Conservation (phyloP, 2,797 vertebrate species). For the Periophthalmus magnuspinnatus region DNA sequence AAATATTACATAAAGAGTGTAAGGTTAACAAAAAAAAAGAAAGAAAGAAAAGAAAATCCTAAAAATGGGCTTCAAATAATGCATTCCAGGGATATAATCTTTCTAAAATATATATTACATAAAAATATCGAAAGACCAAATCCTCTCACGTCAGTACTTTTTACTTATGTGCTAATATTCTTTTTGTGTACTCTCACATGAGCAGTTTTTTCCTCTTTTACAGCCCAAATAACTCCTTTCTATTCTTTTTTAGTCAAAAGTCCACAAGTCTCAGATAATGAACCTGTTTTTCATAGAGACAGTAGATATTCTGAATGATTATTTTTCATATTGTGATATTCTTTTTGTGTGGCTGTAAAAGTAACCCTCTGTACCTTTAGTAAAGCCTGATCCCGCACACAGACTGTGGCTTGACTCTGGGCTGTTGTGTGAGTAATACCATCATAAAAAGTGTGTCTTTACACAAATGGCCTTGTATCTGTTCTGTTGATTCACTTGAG, state of each 20-base stretch:
- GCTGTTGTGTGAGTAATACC: slow-evolving; percentile 19
- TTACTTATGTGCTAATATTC: background rate
- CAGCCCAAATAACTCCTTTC: background rate
- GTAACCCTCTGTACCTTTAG: slow-evolving; percentile 39
- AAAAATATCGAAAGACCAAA: background rate
- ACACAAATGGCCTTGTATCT: slow-evolving; percentile 30
- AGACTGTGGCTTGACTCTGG: slow-evolving; percentile 6
- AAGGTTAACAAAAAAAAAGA: no score
- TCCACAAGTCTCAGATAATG: background rate
- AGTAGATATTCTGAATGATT: background rate
- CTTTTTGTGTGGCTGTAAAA: slow-evolving; percentile 10
- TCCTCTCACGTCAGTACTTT: background rate
- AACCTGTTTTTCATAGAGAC: background rate
- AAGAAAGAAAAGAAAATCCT: no score
- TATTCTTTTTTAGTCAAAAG: no score
- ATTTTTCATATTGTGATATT: slow-evolving; percentile 18
- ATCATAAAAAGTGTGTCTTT: slow-evolving; percentile 20
- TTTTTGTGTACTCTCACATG: background rate
- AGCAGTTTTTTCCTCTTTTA: background rate
- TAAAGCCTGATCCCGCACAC: slow-evolving; percentile 28
- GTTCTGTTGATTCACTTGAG: slow-evolving; percentile 38
- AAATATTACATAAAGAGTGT: no score
- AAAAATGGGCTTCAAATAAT: no score
- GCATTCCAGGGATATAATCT: no score
- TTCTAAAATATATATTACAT: no score